phyloP scores from a whole-genome alignment of 2,797 vertebrate genomes.

The Poecilia wingei region DNA sequence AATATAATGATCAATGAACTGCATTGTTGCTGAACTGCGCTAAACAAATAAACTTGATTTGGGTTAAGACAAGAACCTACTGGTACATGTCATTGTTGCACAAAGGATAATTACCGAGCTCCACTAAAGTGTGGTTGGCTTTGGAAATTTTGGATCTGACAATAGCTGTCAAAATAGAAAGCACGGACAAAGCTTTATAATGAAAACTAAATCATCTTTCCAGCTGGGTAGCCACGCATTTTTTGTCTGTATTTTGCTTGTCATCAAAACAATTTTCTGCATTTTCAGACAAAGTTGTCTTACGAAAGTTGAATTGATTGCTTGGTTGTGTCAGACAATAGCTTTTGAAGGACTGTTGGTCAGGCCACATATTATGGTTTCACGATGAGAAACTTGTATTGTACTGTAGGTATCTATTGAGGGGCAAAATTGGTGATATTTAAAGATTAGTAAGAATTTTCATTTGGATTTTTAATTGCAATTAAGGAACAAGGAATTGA shows the following conservation, averaged over 20 bases:
- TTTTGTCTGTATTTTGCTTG: neutral
- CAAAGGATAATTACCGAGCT: neutral
- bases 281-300: neutral
- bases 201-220: neutral
- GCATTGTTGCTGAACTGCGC: too few relatives aligned
- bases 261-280: neutral
- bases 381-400: neutral
- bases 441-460: neutral
- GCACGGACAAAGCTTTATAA: neutral
- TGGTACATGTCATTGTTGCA: neutral
- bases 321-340: neutral
- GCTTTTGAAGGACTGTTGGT: neutral
- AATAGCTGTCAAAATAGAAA: neutral
- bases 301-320: neutral
- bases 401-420: neutral
- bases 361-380: neutral
- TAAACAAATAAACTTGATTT: too few relatives aligned
- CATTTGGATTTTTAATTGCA: neutral
- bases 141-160: neutral
- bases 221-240: neutral
- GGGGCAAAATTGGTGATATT: neutral
- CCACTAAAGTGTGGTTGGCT: neutral
- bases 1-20: too few relatives aligned
- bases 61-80: neutral
- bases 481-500: neutral